A percentile compares a stretch with the other conserved stretches of the same genome.
Evolutionary conservation across 2,888 invertebrate genomes (phyloP).

Genomic region (Nebria salina): DNA sequence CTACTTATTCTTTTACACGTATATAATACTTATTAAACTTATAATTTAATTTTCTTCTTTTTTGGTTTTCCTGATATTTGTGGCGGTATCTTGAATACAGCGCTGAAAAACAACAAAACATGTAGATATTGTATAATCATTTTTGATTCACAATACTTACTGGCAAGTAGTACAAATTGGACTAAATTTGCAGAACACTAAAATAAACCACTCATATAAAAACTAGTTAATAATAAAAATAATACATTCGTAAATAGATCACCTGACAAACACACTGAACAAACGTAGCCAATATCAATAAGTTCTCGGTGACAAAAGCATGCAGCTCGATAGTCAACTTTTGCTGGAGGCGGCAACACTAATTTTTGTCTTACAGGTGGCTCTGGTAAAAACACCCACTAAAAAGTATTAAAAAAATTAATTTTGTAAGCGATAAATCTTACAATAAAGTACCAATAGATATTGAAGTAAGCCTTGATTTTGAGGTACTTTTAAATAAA

Average conservation of each 20-base stretch:
- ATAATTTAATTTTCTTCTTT: constrained; percentile 80
- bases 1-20: background rate
- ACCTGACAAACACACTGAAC: constrained; percentile 97
- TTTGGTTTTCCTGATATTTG: constrained; percentile 80
- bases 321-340: constrained; percentile 96
- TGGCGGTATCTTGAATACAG: constrained; percentile 90
- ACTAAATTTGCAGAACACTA: constrained; percentile 97
- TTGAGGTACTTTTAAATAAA: constrained; percentile 88
- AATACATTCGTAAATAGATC: constrained; percentile 57
- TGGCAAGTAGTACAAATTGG: constrained; percentile 98
- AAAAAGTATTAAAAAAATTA: constrained; percentile 51
- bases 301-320: constrained; percentile 97
- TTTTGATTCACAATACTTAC: constrained; percentile 71
- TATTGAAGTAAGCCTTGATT: constrained; percentile 88
- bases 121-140: constrained; percentile 10
- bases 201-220: constrained; percentile 59
- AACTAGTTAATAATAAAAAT: constrained; percentile 28
- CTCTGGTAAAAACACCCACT: constrained; percentile 95
- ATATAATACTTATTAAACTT: constrained; percentile 46
- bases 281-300: constrained; percentile 96
- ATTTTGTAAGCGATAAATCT: background rate
- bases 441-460: constrained; percentile 71
- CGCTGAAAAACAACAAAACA: constrained; percentile 70
- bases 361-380: constrained; percentile 81
- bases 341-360: constrained; percentile 87